Evolutionary conservation across 1,140 invertebrate species (phyloP), one percentile per base, ranked within the genome.

Genomic region (Dryas iulia): DNA sequence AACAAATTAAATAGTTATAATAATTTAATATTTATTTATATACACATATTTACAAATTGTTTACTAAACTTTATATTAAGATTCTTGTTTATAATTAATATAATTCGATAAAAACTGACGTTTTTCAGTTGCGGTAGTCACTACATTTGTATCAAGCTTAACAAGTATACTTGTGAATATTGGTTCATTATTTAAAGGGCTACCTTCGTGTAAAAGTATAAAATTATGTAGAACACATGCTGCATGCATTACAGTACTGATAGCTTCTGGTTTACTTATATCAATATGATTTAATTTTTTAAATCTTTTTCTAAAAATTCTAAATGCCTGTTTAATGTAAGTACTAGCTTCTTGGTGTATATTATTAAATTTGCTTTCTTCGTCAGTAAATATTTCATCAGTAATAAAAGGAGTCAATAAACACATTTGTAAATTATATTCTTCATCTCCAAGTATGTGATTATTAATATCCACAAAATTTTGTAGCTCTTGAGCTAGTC

Each of bases 341-440:
- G 70, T 78, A 8, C 81, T 71, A 26, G 87, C 74, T 65, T 81
- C 88, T 83, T 82, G 83, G 71, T 86, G 87, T 21, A 84, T 70
- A 69, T 90, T 83, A 80, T 91, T 91, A 60, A 89, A 91, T 71
- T 84, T 91, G 71, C 86, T 89, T 74, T 91, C 87, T 67, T 91
- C 86, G 3, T 47, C 39, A 10, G 83, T 86, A 23, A 87, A 71
- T 11, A 85, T 33, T 65, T 88, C 86, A 66, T 87, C 86, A 77
- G 79, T 81, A 11, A 79, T 78, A 74, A 82, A 91, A 56, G 89
- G 87, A 59, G 83, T 90, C 10, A 91, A 84, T 58, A 91, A 75
- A 69, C 88, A 88, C 56, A 81, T 88, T 62, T 68, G 73, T 26
- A 91, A 78, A 65, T 81, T 90, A 77, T 90, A 91, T 33, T 88